Evolutionary conservation across 2,113 vertebrate species (phyloP), one percentile per base, ranked within the genome.

Genomic region (Ramphastos sulfuratus): DNA sequence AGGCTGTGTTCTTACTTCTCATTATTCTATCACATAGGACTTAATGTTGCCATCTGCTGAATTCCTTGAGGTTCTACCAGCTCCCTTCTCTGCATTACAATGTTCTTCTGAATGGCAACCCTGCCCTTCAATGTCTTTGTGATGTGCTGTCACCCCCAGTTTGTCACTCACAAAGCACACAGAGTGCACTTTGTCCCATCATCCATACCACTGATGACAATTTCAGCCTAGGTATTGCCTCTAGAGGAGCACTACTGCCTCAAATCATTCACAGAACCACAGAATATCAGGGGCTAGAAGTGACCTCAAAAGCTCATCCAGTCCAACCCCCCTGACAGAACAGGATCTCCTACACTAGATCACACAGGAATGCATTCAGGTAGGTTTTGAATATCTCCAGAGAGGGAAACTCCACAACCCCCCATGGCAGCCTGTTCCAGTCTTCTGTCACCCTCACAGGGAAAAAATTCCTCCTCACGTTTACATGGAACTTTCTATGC

Each of bases 221-320:
- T 3, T 0, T 3, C 6, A 0, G 8, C 27, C 69, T 10, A 65
- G 31, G 11, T 28, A 31, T 12, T 65, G 31, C n/a, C 20, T 59
- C 27, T 7, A 55, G 37, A 73, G 12, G 9, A 87, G 7, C 12
- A 59, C 8, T 16, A 48, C 3, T 44, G 16, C 11, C 46, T 66
- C 48, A 59, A 42, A 82, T 9, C 8, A 25, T 18, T 46, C 44
- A 17, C 44, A 46, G 44, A 46, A 46, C 15, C 44, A 46, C 44
- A 46, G 44, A 46, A 46, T 46, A 16, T 18, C 44, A 44, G 44
- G 44, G 44, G 15, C 44, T 44, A 14, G 15, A 44, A 44, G 44
- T 12, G 44, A 15, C 15, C 44, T 44, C 14, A 14, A 15, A 44
- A 44, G 44, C 44, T 44, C 44, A 16, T 44, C 44, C 44, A 44